A percentile compares a stretch with the other conserved stretches of the same genome.
These are phyloP conservation scores for Melanostoma scalare DNA, from an alignment of 2,888 invertebrate species.

Conservation along the genomic window DNA sequence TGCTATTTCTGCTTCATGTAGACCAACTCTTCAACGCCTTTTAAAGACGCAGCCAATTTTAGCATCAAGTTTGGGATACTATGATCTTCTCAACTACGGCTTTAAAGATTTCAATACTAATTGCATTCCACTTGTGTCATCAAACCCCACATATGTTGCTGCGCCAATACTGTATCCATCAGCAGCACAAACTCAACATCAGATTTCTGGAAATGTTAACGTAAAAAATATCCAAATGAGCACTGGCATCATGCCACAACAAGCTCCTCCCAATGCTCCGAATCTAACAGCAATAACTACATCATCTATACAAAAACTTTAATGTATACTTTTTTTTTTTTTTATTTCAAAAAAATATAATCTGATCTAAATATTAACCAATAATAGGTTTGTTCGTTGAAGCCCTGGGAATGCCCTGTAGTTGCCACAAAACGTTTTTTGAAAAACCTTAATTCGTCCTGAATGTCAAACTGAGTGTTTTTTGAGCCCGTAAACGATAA, in stretches of 20 bases:
- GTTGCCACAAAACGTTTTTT: too few relatives aligned
- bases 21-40: constrained; percentile 73
- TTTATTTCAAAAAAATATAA: not conserved
- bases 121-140: constrained; percentile 79
- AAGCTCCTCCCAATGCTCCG: constrained; percentile 71
- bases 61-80: constrained; percentile 71
- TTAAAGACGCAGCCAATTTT: constrained; percentile 75
- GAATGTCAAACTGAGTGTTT: too few relatives aligned
- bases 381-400: not conserved
- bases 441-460: too few relatives aligned
- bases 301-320: constrained; percentile 63
- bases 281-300: constrained; percentile 72
- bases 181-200: constrained; percentile 74
- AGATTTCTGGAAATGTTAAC: constrained; percentile 38
- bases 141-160: constrained; percentile 67
- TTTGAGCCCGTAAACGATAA: not conserved
- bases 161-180: constrained; percentile 66
- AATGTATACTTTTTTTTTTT: constrained; percentile 40
- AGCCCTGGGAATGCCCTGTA: too few relatives aligned
- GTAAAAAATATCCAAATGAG: constrained; percentile 46
- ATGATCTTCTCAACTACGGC: constrained; percentile 44
- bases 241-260: constrained; percentile 37
- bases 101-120: constrained; percentile 78
- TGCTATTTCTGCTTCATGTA: constrained; percentile 28
- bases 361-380: constrained; percentile 4